Conservation (phyloP, 2,888 invertebrate genomes). For the Eupithecia pulchellata region DNA sequence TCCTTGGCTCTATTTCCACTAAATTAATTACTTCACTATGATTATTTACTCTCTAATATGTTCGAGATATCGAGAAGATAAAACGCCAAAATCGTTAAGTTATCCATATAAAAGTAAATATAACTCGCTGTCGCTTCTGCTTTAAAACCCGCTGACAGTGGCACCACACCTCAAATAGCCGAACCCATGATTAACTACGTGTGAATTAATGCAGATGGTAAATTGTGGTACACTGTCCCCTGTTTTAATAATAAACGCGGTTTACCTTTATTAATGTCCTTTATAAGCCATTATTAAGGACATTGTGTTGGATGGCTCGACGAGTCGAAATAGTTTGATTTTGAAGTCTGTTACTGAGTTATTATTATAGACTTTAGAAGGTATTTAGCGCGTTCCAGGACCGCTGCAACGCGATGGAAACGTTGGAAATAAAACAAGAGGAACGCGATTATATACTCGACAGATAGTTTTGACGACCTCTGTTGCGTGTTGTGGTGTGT, state of each 20-base stretch:
- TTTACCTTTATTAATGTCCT: not conserved
- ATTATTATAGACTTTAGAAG: no score
- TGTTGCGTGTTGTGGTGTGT: no score
- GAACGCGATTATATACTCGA: no score
- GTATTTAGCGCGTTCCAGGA: no score
- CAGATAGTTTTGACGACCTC: no score
- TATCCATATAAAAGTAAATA: not conserved
- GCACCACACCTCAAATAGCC: slow-evolving; percentile 13
- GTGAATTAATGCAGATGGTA: slow-evolving; percentile 42
- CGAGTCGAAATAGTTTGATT: not conserved
- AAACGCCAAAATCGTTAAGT: not conserved
- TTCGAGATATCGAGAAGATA: not conserved
- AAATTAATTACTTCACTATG: no score
- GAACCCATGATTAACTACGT: slow-evolving; percentile 42
- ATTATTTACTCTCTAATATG: no score
- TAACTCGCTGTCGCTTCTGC: slow-evolving; percentile 9
- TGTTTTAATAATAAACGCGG: slow-evolving; percentile 13
- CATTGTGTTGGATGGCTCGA: not conserved
- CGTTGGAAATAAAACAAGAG: no score
- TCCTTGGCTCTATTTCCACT: no score
- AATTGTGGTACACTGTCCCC: slow-evolving; percentile 35
- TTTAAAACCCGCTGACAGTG: slow-evolving; percentile 5
- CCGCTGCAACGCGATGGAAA: no score
- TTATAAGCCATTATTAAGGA: not conserved
- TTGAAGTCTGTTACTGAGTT: not conserved